A percentile compares a stretch with the other conserved stretches of the same genome.
Conservation (phyloP, 2,888 invertebrate species). For the Phlogophora meticulosa region DNA sequence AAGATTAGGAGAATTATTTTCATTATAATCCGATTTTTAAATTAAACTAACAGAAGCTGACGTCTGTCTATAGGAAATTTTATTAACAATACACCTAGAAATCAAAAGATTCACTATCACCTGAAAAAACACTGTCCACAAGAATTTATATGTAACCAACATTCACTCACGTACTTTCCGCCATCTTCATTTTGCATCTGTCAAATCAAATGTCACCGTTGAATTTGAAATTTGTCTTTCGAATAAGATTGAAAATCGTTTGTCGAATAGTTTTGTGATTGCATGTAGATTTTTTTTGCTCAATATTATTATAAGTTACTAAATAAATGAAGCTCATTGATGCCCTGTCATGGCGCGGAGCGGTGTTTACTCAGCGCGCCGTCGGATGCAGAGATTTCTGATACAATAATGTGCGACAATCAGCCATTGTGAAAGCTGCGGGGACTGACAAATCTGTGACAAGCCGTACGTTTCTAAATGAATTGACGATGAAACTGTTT, state of each 20-base stretch:
- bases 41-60: neutral
- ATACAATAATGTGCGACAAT: constrained; percentile 75
- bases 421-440: constrained; percentile 72
- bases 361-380: constrained; percentile 84
- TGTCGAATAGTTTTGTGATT: constrained; percentile 63
- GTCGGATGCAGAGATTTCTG: constrained; percentile 66
- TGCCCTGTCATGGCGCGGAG: constrained; percentile 79
- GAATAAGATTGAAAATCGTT: constrained; percentile 71
- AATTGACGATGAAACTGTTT: constrained; percentile 44
- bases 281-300: constrained; percentile 62
- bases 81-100: constrained; percentile 25
- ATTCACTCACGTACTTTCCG: constrained; percentile 69
- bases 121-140: constrained; percentile 74
- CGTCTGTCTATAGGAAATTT: neutral
- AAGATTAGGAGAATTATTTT: neutral
- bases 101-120: constrained; percentile 64
- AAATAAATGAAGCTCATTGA: constrained; percentile 89
- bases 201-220: constrained; percentile 61
- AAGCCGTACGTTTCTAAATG: constrained; percentile 56
- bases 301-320: constrained; percentile 87
- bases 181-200: constrained; percentile 64
- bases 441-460: constrained; percentile 78
- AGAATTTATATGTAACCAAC: constrained; percentile 57
- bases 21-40: neutral
- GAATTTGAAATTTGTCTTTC: constrained; percentile 48